Base-by-base conservation (phyloP, 1,140 invertebrate genomes). In the Ceratina australensis region DNA sequence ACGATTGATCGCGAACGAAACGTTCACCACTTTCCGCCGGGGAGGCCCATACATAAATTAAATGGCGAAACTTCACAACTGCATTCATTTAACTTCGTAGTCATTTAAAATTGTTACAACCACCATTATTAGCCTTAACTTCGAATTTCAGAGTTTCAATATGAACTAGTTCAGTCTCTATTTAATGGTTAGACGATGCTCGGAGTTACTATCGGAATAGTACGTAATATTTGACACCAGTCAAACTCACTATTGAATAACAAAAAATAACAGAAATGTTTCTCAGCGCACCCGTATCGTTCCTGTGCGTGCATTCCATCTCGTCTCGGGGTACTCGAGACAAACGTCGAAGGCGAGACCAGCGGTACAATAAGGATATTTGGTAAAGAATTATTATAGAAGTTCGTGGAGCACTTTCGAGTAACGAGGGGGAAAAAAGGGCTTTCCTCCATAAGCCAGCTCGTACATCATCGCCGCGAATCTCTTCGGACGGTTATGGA, bases 361-460 rank as follows among this genome's bases (percentile, higher is more conserved):
- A 47, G 52, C 5, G 79, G 66, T 80, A 82, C 81, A 83, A 87
- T 87, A 82, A 87, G 84, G 85, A 88, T 87, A 87, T 87, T 88
- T 79, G 83, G 66, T 75, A 87, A 86, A 87, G 86, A 88, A 88
- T 88, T 88, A 88, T 87, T 87, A 87, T 82, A 54, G 83, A 87
- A 87, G 76, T 86, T 87, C 79, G 81, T 75, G 78, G 82, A 80
- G 69, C 80, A 86, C 79, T 86, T 86, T 80, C 33, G 77, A 81
- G 75, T 87, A 88, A 87, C 83, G 83, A 88, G n/a, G 81, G 85
- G 79, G 72, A 85, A 84, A 87, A 87, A 84, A 84, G 85, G 81
- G 85, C 81, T 82, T 87, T 80, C 72, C 79, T 83, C 79, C 73
- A 79, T 81, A 85, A 83, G 85, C 83, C 54, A 82, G 85, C 83